These are phyloP conservation scores for Phorcus lineatus DNA, from an alignment of 2,888 invertebrate species.

Conservation along the genomic window DNA sequence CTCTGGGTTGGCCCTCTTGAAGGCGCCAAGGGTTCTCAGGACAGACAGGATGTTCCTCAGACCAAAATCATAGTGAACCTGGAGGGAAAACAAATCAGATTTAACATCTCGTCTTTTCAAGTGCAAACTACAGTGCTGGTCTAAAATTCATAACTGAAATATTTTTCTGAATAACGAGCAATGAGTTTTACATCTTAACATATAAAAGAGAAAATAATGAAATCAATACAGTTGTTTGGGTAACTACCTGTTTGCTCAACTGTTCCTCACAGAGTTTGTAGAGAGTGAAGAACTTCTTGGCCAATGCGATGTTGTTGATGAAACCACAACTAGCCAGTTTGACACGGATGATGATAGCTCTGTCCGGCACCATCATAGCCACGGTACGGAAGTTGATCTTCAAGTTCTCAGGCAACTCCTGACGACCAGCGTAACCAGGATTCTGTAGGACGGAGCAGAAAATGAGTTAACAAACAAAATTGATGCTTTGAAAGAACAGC, in stretches of 20 bases:
- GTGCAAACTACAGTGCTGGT: no score
- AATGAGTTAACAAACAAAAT: no score
- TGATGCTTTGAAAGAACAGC: no score
- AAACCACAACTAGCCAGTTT: conserved; percentile 97
- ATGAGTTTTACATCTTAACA: no score
- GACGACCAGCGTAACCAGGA: conserved; percentile 96
- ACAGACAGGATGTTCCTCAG: conserved; percentile 96
- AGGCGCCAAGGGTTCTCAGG: conserved; percentile 91
- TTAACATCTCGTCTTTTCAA: no score
- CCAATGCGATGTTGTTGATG: conserved; percentile 93
- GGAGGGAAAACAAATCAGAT: conserved; percentile 30
- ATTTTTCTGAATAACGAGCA: no score
- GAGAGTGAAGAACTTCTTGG: conserved; percentile 95
- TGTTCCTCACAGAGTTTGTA: conserved; percentile 98
- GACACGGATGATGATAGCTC: conserved; percentile 97
- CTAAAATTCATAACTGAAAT: no score
- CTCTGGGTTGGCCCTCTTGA: conserved; percentile 91
- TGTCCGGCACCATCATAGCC: conserved; percentile 99
- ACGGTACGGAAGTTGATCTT: conserved; percentile 98
- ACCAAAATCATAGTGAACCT: conserved; percentile 98
- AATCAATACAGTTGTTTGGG: no score
- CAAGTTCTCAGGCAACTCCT: conserved; percentile 95
- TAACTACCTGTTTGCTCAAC: conserved; percentile 90
- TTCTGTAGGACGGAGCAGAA: conserved; percentile 82
- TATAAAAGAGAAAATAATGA: no score